A percentile compares a stretch with the other conserved stretches of the same genome.
These are phyloP conservation scores for Ancistrus triradiatus DNA, from an alignment of 2,113 vertebrate genomes.

Conservation along the genomic window DNA sequence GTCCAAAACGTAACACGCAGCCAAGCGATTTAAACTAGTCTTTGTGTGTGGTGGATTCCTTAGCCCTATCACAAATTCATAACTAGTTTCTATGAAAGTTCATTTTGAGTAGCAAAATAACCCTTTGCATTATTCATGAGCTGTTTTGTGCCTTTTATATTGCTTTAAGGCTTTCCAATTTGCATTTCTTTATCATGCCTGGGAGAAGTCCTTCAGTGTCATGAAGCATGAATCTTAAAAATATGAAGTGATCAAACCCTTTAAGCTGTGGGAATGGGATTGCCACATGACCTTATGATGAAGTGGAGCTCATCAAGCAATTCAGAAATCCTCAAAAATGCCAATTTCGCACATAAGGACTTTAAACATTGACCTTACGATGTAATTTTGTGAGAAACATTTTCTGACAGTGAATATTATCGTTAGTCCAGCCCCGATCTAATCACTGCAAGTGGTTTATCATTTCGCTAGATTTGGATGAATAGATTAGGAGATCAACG, in stretches of 20 bases:
- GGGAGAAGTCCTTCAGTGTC: constrained; percentile 49
- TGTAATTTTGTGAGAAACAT: constrained; percentile 13
- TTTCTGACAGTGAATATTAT: constrained; percentile 20
- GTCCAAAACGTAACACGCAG: constrained; percentile 28
- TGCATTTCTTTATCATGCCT: constrained; percentile 53
- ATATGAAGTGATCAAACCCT: constrained; percentile 43
- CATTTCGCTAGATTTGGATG: constrained; percentile 5
- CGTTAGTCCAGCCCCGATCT: not conserved
- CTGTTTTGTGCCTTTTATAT: constrained; percentile 56
- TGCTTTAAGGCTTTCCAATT: constrained; percentile 54
- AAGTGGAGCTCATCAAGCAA: constrained; percentile 10
- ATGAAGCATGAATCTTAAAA: constrained; percentile 47
- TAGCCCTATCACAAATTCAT: constrained; percentile 47
- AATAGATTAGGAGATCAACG: not conserved
- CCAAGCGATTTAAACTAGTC: constrained; percentile 25
- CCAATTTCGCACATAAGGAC: not conserved
- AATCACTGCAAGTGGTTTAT: constrained; percentile 19
- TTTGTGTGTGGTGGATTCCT: constrained; percentile 40
- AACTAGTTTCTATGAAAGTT: constrained; percentile 41
- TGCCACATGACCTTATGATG: constrained; percentile 31
- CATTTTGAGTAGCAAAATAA: constrained; percentile 46
- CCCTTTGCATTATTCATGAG: constrained; percentile 61
- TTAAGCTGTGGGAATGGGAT: constrained; percentile 36
- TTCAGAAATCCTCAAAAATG: constrained; percentile 26
- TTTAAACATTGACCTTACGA: not conserved